Evolutionary conservation across 2,113 vertebrate genomes (phyloP).

Genomic region (Prunella himalayana): DNA sequence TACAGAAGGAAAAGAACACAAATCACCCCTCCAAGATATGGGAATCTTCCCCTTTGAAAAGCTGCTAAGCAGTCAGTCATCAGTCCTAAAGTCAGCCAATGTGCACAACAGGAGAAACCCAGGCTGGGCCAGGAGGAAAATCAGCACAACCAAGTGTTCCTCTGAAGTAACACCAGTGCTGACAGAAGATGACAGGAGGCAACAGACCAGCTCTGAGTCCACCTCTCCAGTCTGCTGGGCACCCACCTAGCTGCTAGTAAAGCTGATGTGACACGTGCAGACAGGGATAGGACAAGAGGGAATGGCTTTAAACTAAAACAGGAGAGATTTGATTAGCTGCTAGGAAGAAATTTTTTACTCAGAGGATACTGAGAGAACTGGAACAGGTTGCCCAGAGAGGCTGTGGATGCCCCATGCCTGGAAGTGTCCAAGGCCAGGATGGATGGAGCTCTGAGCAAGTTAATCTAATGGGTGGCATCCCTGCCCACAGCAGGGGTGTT

Average conservation of each 20-base stretch:
- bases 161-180: not conserved
- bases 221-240: not conserved
- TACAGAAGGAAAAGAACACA: not conserved
- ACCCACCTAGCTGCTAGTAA: not conserved
- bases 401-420: not conserved
- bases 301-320: not conserved
- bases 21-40: not conserved
- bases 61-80: not conserved
- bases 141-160: not conserved
- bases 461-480: not conserved
- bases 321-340: not conserved
- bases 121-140: not conserved
- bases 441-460: not conserved
- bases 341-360: not conserved
- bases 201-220: not conserved
- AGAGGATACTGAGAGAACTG: not conserved
- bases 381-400: not conserved
- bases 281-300: not conserved
- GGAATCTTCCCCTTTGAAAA: not conserved
- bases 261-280: not conserved
- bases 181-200: not conserved
- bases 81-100: not conserved
- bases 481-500: not conserved
- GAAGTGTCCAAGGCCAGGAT: not conserved
- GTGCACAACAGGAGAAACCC: not conserved